Percentiles rank a stretch among this genome's conserved stretches.
Conservation (phyloP, 2,113 vertebrate species). For the Antigone vipio region DNA sequence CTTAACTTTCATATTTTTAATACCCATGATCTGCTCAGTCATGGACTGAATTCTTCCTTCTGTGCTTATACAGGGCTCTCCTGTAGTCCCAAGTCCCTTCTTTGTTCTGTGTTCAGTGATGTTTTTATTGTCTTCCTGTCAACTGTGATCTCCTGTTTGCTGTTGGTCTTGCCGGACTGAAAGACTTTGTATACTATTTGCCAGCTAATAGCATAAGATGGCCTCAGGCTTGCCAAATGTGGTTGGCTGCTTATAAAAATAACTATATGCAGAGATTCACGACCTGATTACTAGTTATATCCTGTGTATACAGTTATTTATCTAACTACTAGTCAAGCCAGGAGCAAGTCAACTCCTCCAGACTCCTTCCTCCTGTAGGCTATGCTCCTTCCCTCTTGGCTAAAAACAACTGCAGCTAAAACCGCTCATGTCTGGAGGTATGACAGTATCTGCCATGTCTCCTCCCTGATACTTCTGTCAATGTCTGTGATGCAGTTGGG, state of each 20-base stretch:
- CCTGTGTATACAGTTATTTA: background rate
- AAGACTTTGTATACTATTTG: background rate
- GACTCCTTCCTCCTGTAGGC: background rate
- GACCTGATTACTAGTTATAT: conserved; percentile 9
- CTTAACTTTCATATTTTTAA: background rate
- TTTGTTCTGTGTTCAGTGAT: background rate
- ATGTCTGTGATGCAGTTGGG: background rate
- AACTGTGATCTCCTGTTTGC: background rate
- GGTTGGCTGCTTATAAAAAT: conserved; percentile 12
- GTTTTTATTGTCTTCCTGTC: conserved; percentile 27
- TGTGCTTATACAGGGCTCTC: background rate
- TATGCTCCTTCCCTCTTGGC: background rate
- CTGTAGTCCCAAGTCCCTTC: background rate
- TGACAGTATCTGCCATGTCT: background rate
- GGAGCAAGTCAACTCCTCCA: background rate
- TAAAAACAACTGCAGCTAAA: background rate
- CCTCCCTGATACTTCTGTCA: background rate
- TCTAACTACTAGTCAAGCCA: background rate
- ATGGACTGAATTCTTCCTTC: background rate
- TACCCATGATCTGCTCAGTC: background rate
- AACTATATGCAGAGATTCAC: background rate
- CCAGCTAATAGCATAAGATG: background rate
- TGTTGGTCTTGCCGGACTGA: background rate
- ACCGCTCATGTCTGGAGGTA: background rate
- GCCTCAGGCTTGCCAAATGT: background rate